These are phyloP conservation scores for Thripadectes ignobilis DNA, from an alignment of 2,797 vertebrate species.

Conservation along the genomic window DNA sequence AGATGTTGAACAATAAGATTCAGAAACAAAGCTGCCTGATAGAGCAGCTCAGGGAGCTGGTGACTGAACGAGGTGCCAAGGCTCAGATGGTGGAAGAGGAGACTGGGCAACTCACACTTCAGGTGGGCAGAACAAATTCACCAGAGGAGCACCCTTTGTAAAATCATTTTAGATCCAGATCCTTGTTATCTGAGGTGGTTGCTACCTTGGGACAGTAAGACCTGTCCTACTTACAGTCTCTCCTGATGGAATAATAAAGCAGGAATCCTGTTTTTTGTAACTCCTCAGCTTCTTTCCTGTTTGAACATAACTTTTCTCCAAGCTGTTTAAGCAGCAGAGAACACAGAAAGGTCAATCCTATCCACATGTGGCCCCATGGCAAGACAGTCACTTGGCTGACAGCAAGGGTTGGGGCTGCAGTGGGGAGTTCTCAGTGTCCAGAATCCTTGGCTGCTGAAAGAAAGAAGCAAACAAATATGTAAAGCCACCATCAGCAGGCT, in stretches of 20 bases:
- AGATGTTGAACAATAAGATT: slow-evolving; percentile 64
- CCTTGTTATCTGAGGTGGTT: not conserved
- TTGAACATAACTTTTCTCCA: not conserved
- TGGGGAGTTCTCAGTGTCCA: not conserved
- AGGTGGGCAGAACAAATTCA: slow-evolving; percentile 65
- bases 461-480: not conserved
- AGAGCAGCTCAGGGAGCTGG: slow-evolving; percentile 77
- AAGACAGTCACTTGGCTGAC: not conserved
- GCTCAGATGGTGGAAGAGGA: slow-evolving; percentile 81
- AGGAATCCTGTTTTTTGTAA: not conserved
- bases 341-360: not conserved
- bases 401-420: not conserved
- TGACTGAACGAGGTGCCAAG: slow-evolving; percentile 81
- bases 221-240: not conserved
- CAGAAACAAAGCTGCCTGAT: slow-evolving; percentile 74
- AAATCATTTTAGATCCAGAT: not conserved
- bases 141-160: not conserved
- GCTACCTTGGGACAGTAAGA: not conserved
- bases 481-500: not conserved
- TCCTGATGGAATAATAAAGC: not conserved
- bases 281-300: not conserved
- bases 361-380: not conserved
- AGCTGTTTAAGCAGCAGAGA: not conserved
- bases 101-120: slow-evolving; percentile 68
- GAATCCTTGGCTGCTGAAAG: not conserved